Conservation (phyloP, 2,797 vertebrate genomes). For the Dermochelys coriacea region DNA sequence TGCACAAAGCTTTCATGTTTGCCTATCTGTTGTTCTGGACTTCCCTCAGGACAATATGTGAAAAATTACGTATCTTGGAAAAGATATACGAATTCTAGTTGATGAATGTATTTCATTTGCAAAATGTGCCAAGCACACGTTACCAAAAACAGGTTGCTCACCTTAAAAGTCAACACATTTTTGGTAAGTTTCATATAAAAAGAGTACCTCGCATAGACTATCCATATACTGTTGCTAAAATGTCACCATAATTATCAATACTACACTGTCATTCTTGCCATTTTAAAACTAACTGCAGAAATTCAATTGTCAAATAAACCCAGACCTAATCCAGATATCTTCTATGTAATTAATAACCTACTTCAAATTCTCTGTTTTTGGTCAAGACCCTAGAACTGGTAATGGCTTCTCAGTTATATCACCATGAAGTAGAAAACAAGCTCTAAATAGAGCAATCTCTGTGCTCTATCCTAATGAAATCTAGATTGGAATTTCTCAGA, state of each 20-base stretch:
- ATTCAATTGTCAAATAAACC: constrained; percentile 48
- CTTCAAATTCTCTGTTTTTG: neutral
- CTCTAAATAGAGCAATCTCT: neutral
- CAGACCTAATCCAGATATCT: constrained; percentile 29
- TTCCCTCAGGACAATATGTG: neutral
- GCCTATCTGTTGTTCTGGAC: neutral
- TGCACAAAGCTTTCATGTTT: neutral
- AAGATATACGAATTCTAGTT: neutral
- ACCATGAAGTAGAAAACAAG: constrained; percentile 4
- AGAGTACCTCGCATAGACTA: constrained; percentile 3
- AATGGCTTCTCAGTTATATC: neutral
- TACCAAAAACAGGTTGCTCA: neutral
- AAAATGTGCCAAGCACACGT: neutral
- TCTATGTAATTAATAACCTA: constrained; percentile 30
- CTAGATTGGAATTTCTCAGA: neutral
- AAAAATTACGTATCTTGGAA: neutral
- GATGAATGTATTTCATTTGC: neutral
- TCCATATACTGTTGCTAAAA: neutral
- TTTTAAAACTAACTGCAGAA: constrained; percentile 5
- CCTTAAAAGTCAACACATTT: neutral
- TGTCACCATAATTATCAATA: constrained; percentile 33
- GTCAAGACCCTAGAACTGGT: neutral
- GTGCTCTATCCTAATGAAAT: neutral
- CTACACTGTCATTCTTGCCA: neutral
- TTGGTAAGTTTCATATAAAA: neutral